phyloP scores from a whole-genome alignment of 2,797 vertebrate genomes.

The Meda fulgida region DNA sequence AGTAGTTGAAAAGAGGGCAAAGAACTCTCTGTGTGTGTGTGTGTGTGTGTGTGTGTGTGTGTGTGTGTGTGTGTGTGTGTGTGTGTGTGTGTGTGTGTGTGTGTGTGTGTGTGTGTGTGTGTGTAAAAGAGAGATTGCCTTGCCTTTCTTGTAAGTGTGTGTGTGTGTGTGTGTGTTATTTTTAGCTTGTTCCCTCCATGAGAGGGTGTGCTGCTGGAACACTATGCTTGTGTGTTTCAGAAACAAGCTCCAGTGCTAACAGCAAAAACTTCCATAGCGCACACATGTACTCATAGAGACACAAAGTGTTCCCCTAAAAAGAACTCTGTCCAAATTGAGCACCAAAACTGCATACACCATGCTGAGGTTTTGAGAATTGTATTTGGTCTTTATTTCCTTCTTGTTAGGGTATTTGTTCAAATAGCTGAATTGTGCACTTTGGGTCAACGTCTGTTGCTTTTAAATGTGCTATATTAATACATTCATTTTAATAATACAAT shows the following conservation, averaged over 20 bases:
- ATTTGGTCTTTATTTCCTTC: not conserved
- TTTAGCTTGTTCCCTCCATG: slow-evolving; percentile 58
- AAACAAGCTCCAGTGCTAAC: slow-evolving; percentile 53
- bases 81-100: slow-evolving; percentile 49
- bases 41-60: slow-evolving; percentile 41
- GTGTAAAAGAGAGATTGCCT: slow-evolving; percentile 23
- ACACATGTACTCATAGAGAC: slow-evolving; percentile 31
- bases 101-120: slow-evolving; percentile 29
- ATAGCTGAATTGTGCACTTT: not conserved
- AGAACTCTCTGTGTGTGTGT: slow-evolving; percentile 44
- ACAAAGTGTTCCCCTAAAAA: slow-evolving; percentile 38
- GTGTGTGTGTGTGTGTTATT: slow-evolving; percentile 54
- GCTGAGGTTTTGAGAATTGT: not conserved
- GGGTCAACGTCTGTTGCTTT: not conserved
- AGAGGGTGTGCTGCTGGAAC: slow-evolving; percentile 58
- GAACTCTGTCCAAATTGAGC: not conserved
- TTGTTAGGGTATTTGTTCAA: not conserved
- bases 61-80: slow-evolving; percentile 47
- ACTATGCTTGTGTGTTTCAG: slow-evolving; percentile 53
- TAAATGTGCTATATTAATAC: not conserved
- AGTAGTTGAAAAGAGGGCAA: slow-evolving; percentile 31
- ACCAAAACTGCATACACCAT: not conserved
- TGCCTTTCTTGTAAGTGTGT: slow-evolving; percentile 34
- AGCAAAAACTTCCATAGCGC: slow-evolving; percentile 41
- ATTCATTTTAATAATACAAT: too few species aligned